These are phyloP conservation scores for Hydrochoerus hydrochaeris DNA, from an alignment of 2,113 vertebrate species.

Conservation along the genomic window DNA sequence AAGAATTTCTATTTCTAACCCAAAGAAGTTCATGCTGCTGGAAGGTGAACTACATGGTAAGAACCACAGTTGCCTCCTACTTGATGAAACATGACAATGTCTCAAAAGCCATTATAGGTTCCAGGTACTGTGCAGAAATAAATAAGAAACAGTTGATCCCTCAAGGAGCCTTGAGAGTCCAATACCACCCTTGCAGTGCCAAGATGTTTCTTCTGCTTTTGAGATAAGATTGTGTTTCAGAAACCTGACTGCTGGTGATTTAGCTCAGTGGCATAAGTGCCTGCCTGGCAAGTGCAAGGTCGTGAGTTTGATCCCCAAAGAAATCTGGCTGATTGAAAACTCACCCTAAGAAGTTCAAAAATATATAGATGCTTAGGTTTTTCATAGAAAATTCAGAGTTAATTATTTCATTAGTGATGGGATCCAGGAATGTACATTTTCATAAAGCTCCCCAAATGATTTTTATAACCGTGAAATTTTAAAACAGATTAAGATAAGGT, in stretches of 20 bases:
- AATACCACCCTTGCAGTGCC: background rate
- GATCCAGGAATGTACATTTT: background rate
- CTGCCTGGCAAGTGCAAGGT: too few relatives aligned
- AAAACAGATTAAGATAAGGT: background rate
- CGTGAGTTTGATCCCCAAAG: too few relatives aligned
- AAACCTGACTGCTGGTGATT: too few relatives aligned
- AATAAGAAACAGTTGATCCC: background rate
- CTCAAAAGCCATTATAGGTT: background rate
- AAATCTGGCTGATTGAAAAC: background rate
- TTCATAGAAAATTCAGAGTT: background rate
- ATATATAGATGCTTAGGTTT: background rate
- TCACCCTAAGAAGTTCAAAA: background rate
- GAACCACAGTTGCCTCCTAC: background rate
- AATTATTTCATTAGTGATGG: background rate
- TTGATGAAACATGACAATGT: background rate
- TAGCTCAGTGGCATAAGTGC: too few relatives aligned
- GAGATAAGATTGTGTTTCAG: background rate
- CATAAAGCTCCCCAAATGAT: background rate
- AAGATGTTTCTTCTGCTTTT: background rate
- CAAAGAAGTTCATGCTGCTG: background rate
- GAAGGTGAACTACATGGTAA: background rate
- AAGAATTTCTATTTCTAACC: background rate
- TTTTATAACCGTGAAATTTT: background rate
- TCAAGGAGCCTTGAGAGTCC: background rate
- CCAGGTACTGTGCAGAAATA: background rate